phyloP scores from a whole-genome alignment of 2,797 vertebrate species.

The Pipistrellus kuhlii region DNA sequence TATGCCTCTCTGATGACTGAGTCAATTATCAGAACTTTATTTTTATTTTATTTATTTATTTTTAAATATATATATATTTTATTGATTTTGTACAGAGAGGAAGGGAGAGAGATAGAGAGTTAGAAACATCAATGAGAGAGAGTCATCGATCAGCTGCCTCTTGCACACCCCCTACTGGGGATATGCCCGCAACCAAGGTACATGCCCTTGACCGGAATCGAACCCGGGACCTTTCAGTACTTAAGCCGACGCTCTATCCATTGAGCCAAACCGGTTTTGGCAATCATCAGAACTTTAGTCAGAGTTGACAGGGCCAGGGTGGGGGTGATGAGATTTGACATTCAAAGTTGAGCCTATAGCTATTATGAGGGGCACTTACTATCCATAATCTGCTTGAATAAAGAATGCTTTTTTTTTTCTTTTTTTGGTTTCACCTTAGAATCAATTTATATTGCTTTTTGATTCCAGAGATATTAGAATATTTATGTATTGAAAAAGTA shows the following conservation, averaged over 20 bases:
- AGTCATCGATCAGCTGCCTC: no score
- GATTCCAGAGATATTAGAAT: conserved; percentile 66
- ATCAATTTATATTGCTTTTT: conserved; percentile 77
- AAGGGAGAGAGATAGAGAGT: no score
- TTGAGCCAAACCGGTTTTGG: no score
- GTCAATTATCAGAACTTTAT: conserved; percentile 18
- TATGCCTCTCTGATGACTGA: background rate
- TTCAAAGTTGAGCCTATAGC: background rate
- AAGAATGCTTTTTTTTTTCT: background rate
- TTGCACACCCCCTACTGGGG: no score
- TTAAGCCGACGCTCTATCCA: no score
- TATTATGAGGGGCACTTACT: background rate
- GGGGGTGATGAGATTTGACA: background rate
- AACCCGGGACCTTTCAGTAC: no score
- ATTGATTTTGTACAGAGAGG: no score
- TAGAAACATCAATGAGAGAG: no score
- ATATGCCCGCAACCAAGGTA: no score
- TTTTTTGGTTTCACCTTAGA: conserved; percentile 57
- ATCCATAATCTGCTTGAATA: conserved; percentile 44
- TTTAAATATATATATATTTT: no score
- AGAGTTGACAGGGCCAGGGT: background rate
- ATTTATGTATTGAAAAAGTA: conserved; percentile 73
- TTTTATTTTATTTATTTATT: no score
- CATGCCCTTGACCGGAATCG: no score
- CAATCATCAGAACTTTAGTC: conserved; percentile 29